Conservation (phyloP, 1,140 invertebrate species). For the Eufriesea mexicana region DNA sequence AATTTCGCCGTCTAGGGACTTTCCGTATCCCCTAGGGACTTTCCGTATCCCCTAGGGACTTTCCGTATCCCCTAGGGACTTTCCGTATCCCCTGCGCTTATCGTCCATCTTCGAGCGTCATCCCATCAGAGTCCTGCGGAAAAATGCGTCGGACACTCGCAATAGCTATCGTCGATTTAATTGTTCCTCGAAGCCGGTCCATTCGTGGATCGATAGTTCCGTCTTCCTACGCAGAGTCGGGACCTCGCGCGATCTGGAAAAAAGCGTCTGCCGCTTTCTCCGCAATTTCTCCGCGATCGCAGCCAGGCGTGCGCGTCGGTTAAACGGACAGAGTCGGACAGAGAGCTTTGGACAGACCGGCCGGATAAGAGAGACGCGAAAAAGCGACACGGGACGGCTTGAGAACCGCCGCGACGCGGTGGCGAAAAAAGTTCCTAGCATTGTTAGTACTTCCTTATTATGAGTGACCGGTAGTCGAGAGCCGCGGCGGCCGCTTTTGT, state of each 20-base stretch:
- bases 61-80: too few species aligned
- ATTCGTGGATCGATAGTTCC: slow-evolving; percentile 40
- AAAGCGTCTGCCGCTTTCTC: slow-evolving; percentile 22
- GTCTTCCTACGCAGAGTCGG: slow-evolving; percentile 36
- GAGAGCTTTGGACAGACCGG: background rate
- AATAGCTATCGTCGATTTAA: background rate
- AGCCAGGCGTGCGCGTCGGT: background rate
- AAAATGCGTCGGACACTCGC: background rate
- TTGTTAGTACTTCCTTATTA: slow-evolving; percentile 68
- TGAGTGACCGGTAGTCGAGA: slow-evolving; percentile 63
- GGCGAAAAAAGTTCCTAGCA: slow-evolving; percentile 60
- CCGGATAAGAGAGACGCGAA: background rate
- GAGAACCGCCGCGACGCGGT: slow-evolving; percentile 42
- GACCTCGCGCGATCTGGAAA: slow-evolving; percentile 4
- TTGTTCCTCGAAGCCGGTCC: slow-evolving; percentile 28
- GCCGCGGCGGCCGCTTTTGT: slow-evolving; percentile 60
- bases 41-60: too few species aligned
- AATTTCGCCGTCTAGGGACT: too few species aligned
- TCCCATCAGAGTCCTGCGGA: too few species aligned
- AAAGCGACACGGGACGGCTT: slow-evolving; percentile 4
- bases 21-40: too few species aligned
- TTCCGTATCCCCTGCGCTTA: too few species aligned
- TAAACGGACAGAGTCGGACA: background rate
- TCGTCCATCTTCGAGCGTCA: too few species aligned
- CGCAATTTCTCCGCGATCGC: slow-evolving; percentile 25